Evolutionary conservation across 2,797 vertebrate species (phyloP), one percentile per base, ranked within the genome.

Genomic region (Enteromius paludinosus): DNA sequence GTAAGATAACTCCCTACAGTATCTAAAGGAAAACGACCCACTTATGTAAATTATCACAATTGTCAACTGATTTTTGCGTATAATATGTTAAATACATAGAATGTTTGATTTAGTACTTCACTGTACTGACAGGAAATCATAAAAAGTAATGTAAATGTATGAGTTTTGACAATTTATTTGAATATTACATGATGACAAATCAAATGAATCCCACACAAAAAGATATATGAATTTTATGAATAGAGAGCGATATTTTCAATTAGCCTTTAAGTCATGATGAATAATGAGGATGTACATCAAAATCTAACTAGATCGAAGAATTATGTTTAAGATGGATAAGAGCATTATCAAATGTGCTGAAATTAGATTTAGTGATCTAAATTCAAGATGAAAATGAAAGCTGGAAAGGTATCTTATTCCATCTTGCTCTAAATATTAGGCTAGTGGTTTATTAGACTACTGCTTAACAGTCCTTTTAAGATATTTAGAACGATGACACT

Each of bases 281-380:
- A 66, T 38, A 38, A 35, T n/a, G 64, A 66, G 18, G 33, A 65
- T 11, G 18, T 38, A 66, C 30, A 30, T 62, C 3, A 62, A 62
- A 38, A 7, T 69, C 38, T 43, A 43, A 43, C 65, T 41, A 43
- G 41, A 43, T 43, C 20, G 10, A 35, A 65, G n/a, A n/a, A n/a
- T n/a, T n/a, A 72, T 72, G 45, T 54, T 54, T 18, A 35, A 35
- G 28, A 73, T 54, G 3, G 33, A 54, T 54, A 35, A 54, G 30
- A 54, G 6, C 11, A 8, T 30, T 54, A 73, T n/a, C 20, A 72
- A 54, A 72, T 73, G 10, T 54, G 1, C 47, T 73, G 18, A 54
- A 18, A 72, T 72, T 30, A 73, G 18, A 73, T 73, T 72, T 6
- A 35, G 28, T 35, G 47, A 73, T 35, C 18, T 73, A 14, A 10